Percentiles rank a stretch among this genome's conserved stretches.
phyloP scores from a whole-genome alignment of 1,140 invertebrate genomes.

The Pogonognathellus flavescens region DNA sequence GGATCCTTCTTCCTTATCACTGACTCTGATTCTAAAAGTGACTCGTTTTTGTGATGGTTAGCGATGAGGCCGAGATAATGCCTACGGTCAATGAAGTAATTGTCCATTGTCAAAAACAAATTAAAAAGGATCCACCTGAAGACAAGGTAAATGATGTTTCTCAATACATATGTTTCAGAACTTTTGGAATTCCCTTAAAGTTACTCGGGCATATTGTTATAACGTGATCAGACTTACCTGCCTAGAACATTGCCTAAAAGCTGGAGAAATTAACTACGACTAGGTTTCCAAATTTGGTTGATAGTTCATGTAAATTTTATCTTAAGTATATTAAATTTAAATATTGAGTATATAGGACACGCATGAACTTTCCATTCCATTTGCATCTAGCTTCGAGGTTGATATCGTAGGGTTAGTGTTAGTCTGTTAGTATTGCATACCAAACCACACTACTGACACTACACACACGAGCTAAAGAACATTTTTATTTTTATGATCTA shows the following conservation, averaged over 20 bases:
- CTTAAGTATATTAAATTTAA: background rate
- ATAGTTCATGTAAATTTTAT: too few relatives aligned
- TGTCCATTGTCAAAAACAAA: constrained; percentile 67
- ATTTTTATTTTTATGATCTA: too few relatives aligned
- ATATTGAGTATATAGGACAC: background rate
- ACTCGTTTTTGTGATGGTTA: constrained; percentile 34
- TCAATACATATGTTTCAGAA: background rate
- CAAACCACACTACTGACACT: too few relatives aligned
- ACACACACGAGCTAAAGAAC: too few relatives aligned
- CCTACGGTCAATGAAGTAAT: constrained; percentile 65
- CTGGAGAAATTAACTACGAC: too few relatives aligned
- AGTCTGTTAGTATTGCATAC: too few relatives aligned
- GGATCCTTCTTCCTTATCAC: background rate
- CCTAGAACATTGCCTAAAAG: background rate
- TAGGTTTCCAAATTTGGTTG: too few relatives aligned
- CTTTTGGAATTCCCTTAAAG: background rate
- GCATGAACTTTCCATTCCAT: constrained; percentile 14
- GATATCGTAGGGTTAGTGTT: background rate
- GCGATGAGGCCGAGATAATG: constrained; percentile 45
- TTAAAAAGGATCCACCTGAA: constrained; percentile 66
- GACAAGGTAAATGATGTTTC: constrained; percentile 64
- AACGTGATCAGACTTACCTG: too few relatives aligned
- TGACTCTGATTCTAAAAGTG: constrained; percentile 7
- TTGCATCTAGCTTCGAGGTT: background rate
- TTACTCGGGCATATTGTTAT: background rate